Conservation (phyloP, 2,888 invertebrate species). For the Habrosyne pyritoides region DNA sequence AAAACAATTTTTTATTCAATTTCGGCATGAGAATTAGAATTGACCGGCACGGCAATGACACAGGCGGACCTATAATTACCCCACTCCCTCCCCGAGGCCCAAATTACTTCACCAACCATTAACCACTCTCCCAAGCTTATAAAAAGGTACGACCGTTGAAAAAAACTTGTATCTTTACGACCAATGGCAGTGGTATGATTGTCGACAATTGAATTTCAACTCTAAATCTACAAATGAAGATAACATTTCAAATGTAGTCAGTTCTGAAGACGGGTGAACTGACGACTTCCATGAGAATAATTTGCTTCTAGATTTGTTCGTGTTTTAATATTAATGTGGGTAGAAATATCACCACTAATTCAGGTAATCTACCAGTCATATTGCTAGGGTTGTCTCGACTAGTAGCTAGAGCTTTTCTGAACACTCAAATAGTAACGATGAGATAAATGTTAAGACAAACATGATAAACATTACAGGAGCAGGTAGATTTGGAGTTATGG, state of each 20-base stretch:
- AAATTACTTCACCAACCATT: constrained; percentile 77
- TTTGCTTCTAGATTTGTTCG: constrained; percentile 4
- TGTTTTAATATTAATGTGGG: not conserved
- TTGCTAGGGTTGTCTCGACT: not conserved
- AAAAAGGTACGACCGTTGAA: constrained; percentile 64
- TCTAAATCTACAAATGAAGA: constrained; percentile 20
- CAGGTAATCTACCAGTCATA: not conserved
- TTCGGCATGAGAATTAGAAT: constrained; percentile 38
- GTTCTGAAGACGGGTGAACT: constrained; percentile 8
- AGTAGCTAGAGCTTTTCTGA: not conserved
- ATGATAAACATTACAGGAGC: too few relatives aligned
- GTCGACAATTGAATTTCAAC: constrained; percentile 39
- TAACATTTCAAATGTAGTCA: constrained; percentile 20
- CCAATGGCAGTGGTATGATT: constrained; percentile 53
- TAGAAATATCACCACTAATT: constrained; percentile 2
- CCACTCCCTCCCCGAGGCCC: constrained; percentile 50
- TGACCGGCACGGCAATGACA: constrained; percentile 77
- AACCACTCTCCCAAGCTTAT: constrained; percentile 74
- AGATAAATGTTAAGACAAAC: too few relatives aligned
- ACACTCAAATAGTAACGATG: too few relatives aligned
- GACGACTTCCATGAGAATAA: constrained; percentile 20
- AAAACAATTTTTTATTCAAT: constrained; percentile 24
- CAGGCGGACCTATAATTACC: constrained; percentile 77
- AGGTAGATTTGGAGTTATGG: too few relatives aligned
- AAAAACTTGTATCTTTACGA: constrained; percentile 61